Base-by-base conservation (phyloP, 1,140 invertebrate species). In the Zaprionus vittiger region DNA sequence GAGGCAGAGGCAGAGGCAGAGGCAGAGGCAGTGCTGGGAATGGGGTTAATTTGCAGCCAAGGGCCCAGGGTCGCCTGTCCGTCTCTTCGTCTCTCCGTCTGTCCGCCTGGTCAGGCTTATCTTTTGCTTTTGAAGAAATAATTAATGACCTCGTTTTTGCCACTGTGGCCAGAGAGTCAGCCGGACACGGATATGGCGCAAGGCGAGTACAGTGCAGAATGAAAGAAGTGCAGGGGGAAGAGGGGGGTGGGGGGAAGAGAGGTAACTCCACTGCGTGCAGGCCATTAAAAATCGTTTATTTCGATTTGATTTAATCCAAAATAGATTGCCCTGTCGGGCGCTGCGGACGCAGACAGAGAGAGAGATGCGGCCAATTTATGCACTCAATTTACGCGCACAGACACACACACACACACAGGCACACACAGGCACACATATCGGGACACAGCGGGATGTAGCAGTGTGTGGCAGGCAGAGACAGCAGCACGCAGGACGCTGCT, bases 261-360 rank as follows among this genome's bases (percentile, higher is more conserved):
- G 31, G 41, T 11, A 17, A 44, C 54, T 47, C 55, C 65, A 55
- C 63, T 71, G 71, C 68, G 47, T 62, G 70, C 65, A 67, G 85
- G 84, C 91, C 91, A 92, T 92, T 92, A 92, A 92, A 92, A 92
- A 92, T 92, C 91, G 91, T 92, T 92, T 92, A 92, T 92, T 92
- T 92, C 91, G 91, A 92, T 91, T 92, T 92, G 91, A 92, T 92
- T 92, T 92, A 92, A 92, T 92, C 91, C 87, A 87, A 80, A 91
- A 92, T 91, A 84, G 83, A 86, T 91, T 89, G 90, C 85, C 64
- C 86, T 77, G 85, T 90, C 78, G 74, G 31, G 49, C 52, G 41
- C 24, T 24, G 62, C 57, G 57, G 47, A 28, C 41, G 41, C 38
- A 28, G 56, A 73, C 37, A n/a, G 49, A 28, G 22, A n/a, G 20